phyloP scores from a whole-genome alignment of 2,888 invertebrate genomes.

The Brachyopa scutellaris region DNA sequence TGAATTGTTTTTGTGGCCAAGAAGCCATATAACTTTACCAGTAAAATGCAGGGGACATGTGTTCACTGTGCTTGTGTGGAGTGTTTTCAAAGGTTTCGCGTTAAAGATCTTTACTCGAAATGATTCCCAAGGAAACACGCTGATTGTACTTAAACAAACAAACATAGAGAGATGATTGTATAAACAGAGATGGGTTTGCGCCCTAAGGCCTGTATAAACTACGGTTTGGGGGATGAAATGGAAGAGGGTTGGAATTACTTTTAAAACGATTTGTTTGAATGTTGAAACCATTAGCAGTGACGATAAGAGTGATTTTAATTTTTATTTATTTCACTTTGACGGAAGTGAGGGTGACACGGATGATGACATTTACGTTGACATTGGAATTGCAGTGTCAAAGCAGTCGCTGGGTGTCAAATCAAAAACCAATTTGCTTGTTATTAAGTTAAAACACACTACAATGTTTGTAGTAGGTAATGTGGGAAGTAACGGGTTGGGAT shows the following conservation, averaged over 20 bases:
- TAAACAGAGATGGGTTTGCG: constrained; percentile 51
- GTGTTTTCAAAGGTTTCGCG: constrained; percentile 61
- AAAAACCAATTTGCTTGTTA: constrained; percentile 68
- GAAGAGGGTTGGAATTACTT: constrained; percentile 42
- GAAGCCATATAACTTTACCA: constrained; percentile 59
- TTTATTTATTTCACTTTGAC: constrained; percentile 61
- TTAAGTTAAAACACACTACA: constrained; percentile 46
- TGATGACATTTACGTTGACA: constrained; percentile 58
- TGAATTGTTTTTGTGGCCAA: constrained; percentile 52
- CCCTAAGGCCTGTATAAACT: constrained; percentile 38
- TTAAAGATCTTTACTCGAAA: constrained; percentile 54
- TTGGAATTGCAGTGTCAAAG: constrained; percentile 23
- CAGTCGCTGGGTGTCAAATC: constrained; percentile 55
- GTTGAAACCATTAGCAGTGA: constrained; percentile 58
- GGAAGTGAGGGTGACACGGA: constrained; percentile 50
- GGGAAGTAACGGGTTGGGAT: constrained; percentile 41
- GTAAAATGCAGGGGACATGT: constrained; percentile 43
- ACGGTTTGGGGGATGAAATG: constrained; percentile 34
- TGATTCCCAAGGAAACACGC: constrained; percentile 54
- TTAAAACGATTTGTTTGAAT: constrained; percentile 46
- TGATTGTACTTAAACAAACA: constrained; percentile 45
- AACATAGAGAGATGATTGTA: constrained; percentile 57
- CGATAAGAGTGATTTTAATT: constrained; percentile 63
- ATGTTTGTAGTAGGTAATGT: constrained; percentile 42
- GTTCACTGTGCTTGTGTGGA: constrained; percentile 46